Conservation (phyloP, 2,113 vertebrate genomes). For the Ginglymostoma cirratum region DNA sequence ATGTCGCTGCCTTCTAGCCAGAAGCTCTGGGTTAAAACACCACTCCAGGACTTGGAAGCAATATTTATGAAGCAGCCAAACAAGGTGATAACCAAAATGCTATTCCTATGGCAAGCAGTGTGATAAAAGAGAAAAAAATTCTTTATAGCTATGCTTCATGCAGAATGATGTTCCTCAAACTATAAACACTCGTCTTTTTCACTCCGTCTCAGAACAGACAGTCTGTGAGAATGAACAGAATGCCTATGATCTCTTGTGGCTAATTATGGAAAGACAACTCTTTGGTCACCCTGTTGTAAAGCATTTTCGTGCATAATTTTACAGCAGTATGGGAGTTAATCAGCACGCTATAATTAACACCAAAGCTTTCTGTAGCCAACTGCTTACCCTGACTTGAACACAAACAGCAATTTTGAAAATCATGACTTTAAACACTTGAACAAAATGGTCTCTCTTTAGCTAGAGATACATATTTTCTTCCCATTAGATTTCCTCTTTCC, state of each 20-base stretch:
- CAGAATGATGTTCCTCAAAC: too few species aligned
- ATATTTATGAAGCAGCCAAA: too few species aligned
- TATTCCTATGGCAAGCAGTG: too few species aligned
- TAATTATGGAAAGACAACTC: background rate
- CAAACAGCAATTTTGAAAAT: background rate
- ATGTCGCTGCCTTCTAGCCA: too few species aligned
- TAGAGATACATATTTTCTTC: conserved; percentile 10
- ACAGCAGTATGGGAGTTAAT: background rate
- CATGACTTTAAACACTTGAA: background rate
- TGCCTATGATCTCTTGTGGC: background rate
- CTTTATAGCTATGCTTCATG: too few species aligned
- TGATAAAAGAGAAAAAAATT: too few species aligned
- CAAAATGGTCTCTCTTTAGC: background rate
- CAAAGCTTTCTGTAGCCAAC: background rate
- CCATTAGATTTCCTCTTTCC: background rate
- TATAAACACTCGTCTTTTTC: too few species aligned
- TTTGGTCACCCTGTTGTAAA: background rate
- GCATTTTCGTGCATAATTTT: background rate
- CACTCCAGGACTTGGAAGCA: background rate
- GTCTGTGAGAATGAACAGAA: too few species aligned
- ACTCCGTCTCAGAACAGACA: too few species aligned
- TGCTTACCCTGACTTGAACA: background rate
- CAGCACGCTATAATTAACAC: background rate
- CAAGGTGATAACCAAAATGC: too few species aligned
- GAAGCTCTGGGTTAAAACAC: background rate